Evolutionary conservation across 2,888 invertebrate genomes (phyloP), one percentile per base, ranked within the genome.

Genomic region (Oegoconia quadripuncta): DNA sequence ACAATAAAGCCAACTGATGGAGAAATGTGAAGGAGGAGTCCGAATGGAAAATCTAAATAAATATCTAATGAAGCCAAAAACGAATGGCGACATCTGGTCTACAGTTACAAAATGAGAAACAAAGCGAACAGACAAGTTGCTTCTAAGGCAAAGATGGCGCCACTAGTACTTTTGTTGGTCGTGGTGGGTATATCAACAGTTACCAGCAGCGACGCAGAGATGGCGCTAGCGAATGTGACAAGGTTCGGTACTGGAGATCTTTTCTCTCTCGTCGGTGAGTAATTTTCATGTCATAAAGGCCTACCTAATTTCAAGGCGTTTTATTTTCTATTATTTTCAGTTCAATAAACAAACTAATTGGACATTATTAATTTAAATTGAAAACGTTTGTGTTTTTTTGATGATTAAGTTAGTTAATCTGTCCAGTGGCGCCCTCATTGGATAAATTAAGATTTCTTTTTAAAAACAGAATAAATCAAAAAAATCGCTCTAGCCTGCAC

Each of bases 241-340:
- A 81, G 92, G 52, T 87, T 89, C 45, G 89, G 90, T 34, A 83
- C 79, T 41, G 91, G 91, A 9, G 91, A 92, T 69, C 71, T 89
- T 34, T 91, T 91, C 60, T 80, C 88, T 22, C 72, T 90, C 29
- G 65, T 83, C 55, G 90, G 90, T 90, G 52, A 74, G 76, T 36
- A n/a, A n/a, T n/a, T n/a, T n/a, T n/a, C n/a, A n/a, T n/a, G n/a
- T n/a, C n/a, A n/a, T 25, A 2, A 14, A 34, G n/a, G n/a, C n/a
- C n/a, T n/a, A n/a, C n/a, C n/a, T n/a, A n/a, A n/a, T n/a, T n/a
- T n/a, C n/a, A n/a, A n/a, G n/a, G n/a, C n/a, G n/a, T n/a, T n/a
- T n/a, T n/a, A n/a, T n/a, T n/a, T n/a, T n/a, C n/a, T n/a, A n/a
- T n/a, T n/a, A n/a, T n/a, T n/a, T n/a, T n/a, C n/a, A n/a, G n/a